A percentile compares a stretch with the other conserved stretches of the same genome.
These are phyloP conservation scores for Leucophora obtusa DNA, from an alignment of 2,888 invertebrate species.

Conservation along the genomic window DNA sequence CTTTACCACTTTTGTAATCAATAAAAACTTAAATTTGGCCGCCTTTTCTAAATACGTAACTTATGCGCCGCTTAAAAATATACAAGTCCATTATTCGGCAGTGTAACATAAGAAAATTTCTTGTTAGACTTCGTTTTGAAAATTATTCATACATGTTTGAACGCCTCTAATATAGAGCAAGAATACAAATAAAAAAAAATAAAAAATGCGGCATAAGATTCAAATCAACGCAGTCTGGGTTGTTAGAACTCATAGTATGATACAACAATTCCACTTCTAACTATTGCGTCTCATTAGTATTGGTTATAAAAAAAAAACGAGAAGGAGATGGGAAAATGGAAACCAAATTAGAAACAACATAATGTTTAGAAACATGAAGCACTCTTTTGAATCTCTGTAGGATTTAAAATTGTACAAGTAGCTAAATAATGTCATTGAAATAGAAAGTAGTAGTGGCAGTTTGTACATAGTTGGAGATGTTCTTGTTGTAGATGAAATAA, in stretches of 20 bases:
- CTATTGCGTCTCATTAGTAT: constrained; percentile 31
- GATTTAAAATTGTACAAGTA: constrained; percentile 10
- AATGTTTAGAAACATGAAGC: neutral
- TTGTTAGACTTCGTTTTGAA: too few relatives aligned
- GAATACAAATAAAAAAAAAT: neutral
- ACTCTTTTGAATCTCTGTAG: constrained; percentile 23
- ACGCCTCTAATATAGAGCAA: neutral
- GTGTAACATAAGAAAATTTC: too few relatives aligned
- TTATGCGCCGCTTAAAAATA: too few relatives aligned
- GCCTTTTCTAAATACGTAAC: too few relatives aligned
- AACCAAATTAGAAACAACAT: neutral
- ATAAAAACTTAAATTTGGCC: too few relatives aligned
- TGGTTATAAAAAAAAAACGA: constrained; percentile 7
- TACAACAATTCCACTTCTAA: constrained; percentile 1
- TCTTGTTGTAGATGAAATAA: neutral
- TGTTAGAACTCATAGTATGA: constrained; percentile 12
- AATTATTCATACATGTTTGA: constrained; percentile 20
- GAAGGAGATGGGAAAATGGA: neutral
- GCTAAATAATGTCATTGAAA: constrained; percentile 18
- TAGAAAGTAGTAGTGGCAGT: constrained; percentile 17
- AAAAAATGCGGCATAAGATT: constrained; percentile 2
- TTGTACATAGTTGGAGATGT: neutral
- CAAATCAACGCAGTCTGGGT: constrained; percentile 10
- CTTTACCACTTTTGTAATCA: too few relatives aligned
- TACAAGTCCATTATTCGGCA: too few relatives aligned